phyloP scores from a whole-genome alignment of 2,797 vertebrate genomes.

The Pipistrellus pygmaeus region DNA sequence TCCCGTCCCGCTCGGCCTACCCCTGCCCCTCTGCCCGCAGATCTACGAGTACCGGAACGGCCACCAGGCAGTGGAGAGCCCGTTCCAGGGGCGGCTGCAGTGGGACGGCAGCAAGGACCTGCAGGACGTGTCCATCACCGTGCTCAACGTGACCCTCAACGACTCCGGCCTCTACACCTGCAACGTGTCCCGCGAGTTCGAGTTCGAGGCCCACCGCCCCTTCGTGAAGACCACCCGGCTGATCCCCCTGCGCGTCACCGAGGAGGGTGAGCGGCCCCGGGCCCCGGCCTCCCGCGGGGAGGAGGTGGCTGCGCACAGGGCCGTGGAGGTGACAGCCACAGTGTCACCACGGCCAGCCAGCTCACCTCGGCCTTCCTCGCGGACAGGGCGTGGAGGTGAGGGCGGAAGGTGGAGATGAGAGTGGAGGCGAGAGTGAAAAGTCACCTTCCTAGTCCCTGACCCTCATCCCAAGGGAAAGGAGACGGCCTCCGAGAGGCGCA shows the following conservation, averaged over 20 bases:
- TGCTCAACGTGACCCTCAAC: constrained; percentile 91
- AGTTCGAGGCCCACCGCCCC: constrained; percentile 92
- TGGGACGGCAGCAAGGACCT: constrained; percentile 96
- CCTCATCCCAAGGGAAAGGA: not conserved
- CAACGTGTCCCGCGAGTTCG: constrained; percentile 90
- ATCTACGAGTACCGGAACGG: constrained; percentile 87
- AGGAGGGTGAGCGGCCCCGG: constrained; percentile 88
- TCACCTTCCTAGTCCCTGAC: not conserved
- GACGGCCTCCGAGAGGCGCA: not conserved
- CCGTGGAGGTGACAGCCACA: not conserved
- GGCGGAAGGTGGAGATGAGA: too few species aligned
- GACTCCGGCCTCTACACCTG: constrained; percentile 95
- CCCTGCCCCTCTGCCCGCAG: constrained; percentile 31
- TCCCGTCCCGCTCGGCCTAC: too few species aligned
- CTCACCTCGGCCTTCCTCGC: not conserved
- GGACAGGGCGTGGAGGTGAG: not conserved
- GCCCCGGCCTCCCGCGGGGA: not conserved
- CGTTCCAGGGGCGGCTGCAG: constrained; percentile 90
- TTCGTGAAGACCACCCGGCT: constrained; percentile 82
- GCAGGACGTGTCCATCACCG: constrained; percentile 95
- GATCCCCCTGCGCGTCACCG: constrained; percentile 92
- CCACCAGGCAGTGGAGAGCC: constrained; percentile 86
- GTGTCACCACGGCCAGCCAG: not conserved
- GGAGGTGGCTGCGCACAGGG: not conserved
- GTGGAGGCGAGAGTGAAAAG: too few species aligned